A percentile compares a stretch with the other conserved stretches of the same genome.
Conservation (phyloP, 2,113 vertebrate genomes). For the Tinamus guttatus region DNA sequence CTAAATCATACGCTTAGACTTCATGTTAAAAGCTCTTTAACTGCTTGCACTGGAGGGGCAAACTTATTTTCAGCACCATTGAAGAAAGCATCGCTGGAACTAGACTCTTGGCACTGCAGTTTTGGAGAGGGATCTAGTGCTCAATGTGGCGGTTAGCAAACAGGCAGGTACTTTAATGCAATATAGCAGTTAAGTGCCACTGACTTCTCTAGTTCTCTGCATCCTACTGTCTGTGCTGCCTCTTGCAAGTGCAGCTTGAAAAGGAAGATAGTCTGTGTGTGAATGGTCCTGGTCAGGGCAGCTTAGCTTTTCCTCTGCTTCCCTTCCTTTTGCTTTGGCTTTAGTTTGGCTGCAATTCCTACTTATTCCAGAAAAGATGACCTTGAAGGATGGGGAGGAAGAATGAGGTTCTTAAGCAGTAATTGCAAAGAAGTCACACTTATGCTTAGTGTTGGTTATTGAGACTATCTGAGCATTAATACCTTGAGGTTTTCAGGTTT, state of each 20-base stretch:
- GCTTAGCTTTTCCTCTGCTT: not conserved
- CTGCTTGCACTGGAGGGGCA: not conserved
- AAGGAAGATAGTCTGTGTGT: not conserved
- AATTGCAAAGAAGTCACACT: not conserved
- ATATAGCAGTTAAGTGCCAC: not conserved
- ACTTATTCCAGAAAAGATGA: not conserved
- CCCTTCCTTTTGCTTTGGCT: not conserved
- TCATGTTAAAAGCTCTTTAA: not conserved
- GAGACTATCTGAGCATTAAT: not conserved
- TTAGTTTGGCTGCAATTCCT: not conserved
- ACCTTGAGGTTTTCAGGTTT: not conserved
- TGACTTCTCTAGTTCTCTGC: not conserved
- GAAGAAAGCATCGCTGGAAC: not conserved
- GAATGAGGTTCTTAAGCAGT: not conserved
- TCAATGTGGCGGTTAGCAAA: not conserved
- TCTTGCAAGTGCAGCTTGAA: not conserved
- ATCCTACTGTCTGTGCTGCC: not conserved
- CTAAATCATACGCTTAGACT: not conserved
- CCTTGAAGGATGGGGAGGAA: not conserved
- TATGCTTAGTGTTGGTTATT: not conserved
- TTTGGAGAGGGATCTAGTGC: not conserved
- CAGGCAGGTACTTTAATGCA: not conserved
- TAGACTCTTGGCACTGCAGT: not conserved
- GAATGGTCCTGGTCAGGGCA: not conserved
- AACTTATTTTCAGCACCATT: not conserved